Evolutionary conservation across 2,888 invertebrate species (phyloP), one percentile per base, ranked within the genome.

Genomic region (Chouioia cunea): DNA sequence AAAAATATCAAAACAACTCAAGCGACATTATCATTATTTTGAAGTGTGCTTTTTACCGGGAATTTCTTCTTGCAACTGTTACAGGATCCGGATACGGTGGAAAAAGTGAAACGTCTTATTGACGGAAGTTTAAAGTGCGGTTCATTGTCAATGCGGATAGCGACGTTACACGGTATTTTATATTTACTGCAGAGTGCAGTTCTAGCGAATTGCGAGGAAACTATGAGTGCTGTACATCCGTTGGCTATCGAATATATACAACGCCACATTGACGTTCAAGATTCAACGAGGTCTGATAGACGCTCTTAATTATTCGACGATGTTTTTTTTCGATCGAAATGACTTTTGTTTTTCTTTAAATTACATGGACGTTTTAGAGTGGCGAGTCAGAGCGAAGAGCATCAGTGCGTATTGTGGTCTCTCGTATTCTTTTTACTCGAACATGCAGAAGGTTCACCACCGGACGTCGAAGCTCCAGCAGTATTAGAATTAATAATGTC

Each of bases 351-450:
- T 6, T 12, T 36, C 10, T 10, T 4, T 27, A 10, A 8, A 36
- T 36, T 12, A 1, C 70, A 22, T 43, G 16, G 2, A 8, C 59
- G 65, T 74, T 63, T 73, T 58, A 82, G 83, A 54, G 74, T 80
- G 15, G 70, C 81, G 18, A 78, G 74, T 63, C 81, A 82, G 73
- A 83, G 83, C 63, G 90, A 91, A 80, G 90, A 91, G 75, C 92
- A 93, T 81, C 89, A 90, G 65, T 86, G 92, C 75, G 86, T 91
- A 59, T 88, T 93, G 80, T 94, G 93, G 93, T 89, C 93, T 36
- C 85, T 93, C 59, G 90, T 91, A 60, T 93, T 93, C 85, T 93
- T 91, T 84, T 86, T 94, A 71, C 87, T 93, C 78, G 94, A 94
- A 85, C 90, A 91, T 81, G 87, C 92, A 46, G 90, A 91, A 74